These are phyloP conservation scores for Eidolon helvum DNA, from an alignment of 2,113 vertebrate species.

Conservation along the genomic window DNA sequence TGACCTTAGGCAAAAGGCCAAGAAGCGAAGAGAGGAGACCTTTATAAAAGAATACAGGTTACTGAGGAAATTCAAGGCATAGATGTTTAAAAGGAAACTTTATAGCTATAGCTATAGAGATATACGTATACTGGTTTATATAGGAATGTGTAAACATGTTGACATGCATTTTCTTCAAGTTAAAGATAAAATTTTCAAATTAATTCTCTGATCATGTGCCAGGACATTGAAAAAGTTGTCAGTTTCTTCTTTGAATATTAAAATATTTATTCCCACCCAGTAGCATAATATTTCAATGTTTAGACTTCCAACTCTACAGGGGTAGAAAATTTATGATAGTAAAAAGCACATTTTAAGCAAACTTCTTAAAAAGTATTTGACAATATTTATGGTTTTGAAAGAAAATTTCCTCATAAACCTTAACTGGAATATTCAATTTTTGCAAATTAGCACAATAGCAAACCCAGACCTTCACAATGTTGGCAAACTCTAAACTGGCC, in stretches of 20 bases:
- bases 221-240: constrained; percentile 14
- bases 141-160: not conserved
- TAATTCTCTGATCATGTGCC: constrained; percentile 16
- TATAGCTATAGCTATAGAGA: not conserved
- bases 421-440: constrained; percentile 6
- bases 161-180: constrained; percentile 7
- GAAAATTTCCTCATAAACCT: constrained; percentile 20
- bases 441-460: not conserved
- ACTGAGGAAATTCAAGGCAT: constrained; percentile 36
- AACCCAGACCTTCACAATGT: not conserved
- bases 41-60: constrained; percentile 10
- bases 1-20: too few species aligned
- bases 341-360: constrained; percentile 37
- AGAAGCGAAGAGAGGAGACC: not conserved
- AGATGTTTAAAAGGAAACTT: constrained; percentile 34
- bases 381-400: constrained; percentile 38
- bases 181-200: constrained; percentile 25
- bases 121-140: not conserved
- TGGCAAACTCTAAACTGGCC: not conserved
- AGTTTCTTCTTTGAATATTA: constrained; percentile 35
- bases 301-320: constrained; percentile 22
- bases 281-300: constrained; percentile 1
- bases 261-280: constrained; percentile 22
- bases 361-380: constrained; percentile 12
- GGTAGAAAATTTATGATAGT: not conserved